Evolutionary conservation across 1,140 invertebrate species (phyloP).

Genomic region (Homalodisca vitripennis): DNA sequence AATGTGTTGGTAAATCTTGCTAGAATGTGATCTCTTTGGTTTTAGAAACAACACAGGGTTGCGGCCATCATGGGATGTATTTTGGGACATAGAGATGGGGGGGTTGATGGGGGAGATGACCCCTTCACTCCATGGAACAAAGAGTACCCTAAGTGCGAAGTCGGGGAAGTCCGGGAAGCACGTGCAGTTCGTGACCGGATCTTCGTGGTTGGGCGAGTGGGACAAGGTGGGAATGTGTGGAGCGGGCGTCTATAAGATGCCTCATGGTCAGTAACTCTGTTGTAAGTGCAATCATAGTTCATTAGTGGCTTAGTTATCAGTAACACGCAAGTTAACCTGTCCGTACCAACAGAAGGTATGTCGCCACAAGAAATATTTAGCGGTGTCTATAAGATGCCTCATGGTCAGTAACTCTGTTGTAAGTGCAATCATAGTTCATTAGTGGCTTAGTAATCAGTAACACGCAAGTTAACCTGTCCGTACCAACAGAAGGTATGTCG

Average conservation of each 20-base stretch:
- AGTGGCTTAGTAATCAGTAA: too few relatives aligned
- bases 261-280: background rate
- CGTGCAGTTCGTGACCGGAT: background rate
- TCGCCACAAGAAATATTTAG: too few relatives aligned
- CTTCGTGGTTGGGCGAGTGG: background rate
- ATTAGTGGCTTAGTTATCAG: too few relatives aligned
- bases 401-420: background rate
- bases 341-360: too few relatives aligned
- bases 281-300: too few relatives aligned
- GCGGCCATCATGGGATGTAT: background rate
- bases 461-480: too few relatives aligned
- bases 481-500: too few relatives aligned
- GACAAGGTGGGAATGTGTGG: background rate
- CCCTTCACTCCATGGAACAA: background rate
- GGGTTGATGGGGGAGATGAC: background rate
- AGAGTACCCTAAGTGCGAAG: background rate
- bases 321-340: too few relatives aligned
- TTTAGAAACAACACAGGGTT: background rate
- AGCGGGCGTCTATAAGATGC: conserved; percentile 8
- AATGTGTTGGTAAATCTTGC: too few relatives aligned
- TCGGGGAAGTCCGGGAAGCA: background rate
- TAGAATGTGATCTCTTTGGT: too few relatives aligned
- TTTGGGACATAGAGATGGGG: background rate
- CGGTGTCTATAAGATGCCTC: conserved; percentile 14
- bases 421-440: too few relatives aligned